Evolutionary conservation across 2,888 invertebrate genomes (phyloP).

Genomic region (Xanthia icteritia): DNA sequence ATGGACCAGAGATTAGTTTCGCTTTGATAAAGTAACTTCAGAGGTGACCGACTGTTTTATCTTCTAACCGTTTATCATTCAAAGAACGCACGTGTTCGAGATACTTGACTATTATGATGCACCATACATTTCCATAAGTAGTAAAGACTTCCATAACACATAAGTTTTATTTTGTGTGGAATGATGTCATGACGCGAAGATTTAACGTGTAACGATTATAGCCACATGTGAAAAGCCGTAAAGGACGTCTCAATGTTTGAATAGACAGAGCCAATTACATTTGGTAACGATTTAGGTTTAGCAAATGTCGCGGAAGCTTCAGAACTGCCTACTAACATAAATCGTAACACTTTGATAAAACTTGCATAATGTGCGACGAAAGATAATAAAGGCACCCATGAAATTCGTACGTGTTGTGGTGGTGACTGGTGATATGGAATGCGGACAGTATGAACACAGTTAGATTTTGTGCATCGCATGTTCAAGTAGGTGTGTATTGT

Average conservation of each 20-base stretch:
- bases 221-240: constrained; percentile 21
- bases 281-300: constrained; percentile 2
- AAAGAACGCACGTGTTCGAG: constrained; percentile 69
- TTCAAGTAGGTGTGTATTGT: constrained; percentile 71
- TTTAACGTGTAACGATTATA: constrained; percentile 28
- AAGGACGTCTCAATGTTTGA: constrained; percentile 13
- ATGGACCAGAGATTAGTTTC: constrained; percentile 77
- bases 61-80: constrained; percentile 75
- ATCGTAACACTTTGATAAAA: constrained; percentile 37
- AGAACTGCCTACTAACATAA: constrained; percentile 16
- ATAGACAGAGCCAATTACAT: constrained; percentile 26
- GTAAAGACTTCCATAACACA: constrained; percentile 44
- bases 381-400: constrained; percentile 55
- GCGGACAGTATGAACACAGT: constrained; percentile 73
- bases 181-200: constrained; percentile 51
- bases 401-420: constrained; percentile 33
- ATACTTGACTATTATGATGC: constrained; percentile 53
- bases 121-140: constrained; percentile 60
- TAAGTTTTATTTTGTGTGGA: constrained; percentile 53
- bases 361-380: constrained; percentile 41
- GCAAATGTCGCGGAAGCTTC: constrained; percentile 21
- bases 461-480: constrained; percentile 82
- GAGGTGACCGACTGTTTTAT: constrained; percentile 76
- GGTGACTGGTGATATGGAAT: constrained; percentile 53
- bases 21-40: constrained; percentile 72